Conservation (phyloP, 1,140 invertebrate genomes). For the Panagrolaimus sp. region DNA sequence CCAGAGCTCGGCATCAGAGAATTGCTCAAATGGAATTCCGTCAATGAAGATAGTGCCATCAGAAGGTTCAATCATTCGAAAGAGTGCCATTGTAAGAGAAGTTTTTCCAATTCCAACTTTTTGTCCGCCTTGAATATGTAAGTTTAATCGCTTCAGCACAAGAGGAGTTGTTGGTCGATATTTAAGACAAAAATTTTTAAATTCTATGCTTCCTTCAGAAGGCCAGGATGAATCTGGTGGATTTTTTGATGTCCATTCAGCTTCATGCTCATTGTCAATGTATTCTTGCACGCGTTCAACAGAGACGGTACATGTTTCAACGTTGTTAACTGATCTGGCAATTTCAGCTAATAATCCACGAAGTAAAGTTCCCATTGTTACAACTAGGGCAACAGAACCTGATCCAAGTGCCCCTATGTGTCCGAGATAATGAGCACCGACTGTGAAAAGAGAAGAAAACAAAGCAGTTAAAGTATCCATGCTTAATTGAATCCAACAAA, state of each 20-base stretch:
- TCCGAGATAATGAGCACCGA: neutral
- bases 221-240: constrained; percentile 55
- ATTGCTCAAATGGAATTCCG: constrained; percentile 64
- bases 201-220: constrained; percentile 54
- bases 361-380: neutral
- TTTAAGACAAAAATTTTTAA: constrained; percentile 49
- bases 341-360: constrained; percentile 11
- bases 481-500: neutral
- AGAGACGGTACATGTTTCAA: neutral
- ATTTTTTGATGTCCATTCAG: neutral
- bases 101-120: constrained; percentile 70
- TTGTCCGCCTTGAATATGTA: constrained; percentile 29
- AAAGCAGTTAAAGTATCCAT: neutral
- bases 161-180: constrained; percentile 39
- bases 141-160: constrained; percentile 36
- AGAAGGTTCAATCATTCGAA: constrained; percentile 62
- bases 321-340: neutral
- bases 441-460: neutral
- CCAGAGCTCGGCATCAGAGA: constrained; percentile 65
- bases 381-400: neutral
- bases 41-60: constrained; percentile 66
- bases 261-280: neutral
- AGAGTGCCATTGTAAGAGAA: constrained; percentile 66
- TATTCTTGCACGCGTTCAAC: constrained; percentile 12
- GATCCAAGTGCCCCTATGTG: neutral